phyloP scores from a whole-genome alignment of 2,797 vertebrate species.

The Phataginus tetradactyla region DNA sequence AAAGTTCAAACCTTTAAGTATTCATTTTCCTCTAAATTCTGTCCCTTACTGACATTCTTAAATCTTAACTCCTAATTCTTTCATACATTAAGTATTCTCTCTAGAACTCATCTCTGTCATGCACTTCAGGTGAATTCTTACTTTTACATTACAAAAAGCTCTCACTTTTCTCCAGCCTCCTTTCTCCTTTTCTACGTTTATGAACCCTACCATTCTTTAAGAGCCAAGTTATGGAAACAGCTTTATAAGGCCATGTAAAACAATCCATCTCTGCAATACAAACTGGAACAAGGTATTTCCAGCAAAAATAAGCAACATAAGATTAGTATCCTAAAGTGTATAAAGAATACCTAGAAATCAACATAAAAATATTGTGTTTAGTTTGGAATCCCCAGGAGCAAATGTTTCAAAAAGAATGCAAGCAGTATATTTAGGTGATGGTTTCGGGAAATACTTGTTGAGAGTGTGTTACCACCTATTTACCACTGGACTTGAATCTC shows the following conservation, averaged over 20 bases:
- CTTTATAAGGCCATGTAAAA: background rate
- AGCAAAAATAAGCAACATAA: background rate
- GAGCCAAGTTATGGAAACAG: background rate
- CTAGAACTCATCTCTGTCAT: background rate
- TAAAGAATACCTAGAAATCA: background rate
- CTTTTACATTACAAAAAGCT: background rate
- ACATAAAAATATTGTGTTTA: background rate
- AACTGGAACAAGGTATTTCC: background rate
- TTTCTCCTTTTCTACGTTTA: background rate
- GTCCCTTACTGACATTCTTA: background rate
- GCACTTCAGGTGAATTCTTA: background rate
- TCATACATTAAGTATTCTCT: background rate
- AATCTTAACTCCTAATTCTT: background rate
- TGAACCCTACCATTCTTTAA: background rate
- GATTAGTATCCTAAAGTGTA: background rate
- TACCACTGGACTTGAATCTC: background rate
- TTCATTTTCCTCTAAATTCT: background rate
- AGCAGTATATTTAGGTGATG: background rate
- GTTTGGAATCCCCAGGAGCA: background rate
- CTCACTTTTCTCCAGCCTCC: background rate
- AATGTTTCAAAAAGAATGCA: conserved; percentile 5
- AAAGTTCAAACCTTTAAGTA: background rate
- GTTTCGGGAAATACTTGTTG: background rate
- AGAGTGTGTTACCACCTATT: background rate
- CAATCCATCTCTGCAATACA: background rate